Conservation (phyloP, 1,140 invertebrate species). For the Euwallacea fornicatus region DNA sequence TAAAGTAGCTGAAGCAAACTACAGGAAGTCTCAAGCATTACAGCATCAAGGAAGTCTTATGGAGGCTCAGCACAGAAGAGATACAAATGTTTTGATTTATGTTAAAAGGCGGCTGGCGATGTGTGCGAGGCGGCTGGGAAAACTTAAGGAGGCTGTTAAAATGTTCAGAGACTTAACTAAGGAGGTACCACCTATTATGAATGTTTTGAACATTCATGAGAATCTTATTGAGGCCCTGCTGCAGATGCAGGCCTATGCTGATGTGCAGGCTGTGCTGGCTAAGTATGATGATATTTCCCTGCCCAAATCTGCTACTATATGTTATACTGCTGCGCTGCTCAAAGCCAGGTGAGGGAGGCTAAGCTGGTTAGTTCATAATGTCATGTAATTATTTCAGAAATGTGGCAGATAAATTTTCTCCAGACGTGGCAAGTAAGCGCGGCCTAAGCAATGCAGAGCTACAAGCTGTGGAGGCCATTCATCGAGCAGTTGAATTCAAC, state of each 20-base stretch:
- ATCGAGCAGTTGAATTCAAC: constrained; percentile 97
- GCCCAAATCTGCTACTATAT: constrained; percentile 96
- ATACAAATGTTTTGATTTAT: constrained; percentile 95
- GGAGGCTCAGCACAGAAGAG: constrained; percentile 79
- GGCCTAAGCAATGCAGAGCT: constrained; percentile 88
- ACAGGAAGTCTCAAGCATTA: constrained; percentile 77
- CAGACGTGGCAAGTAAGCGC: constrained; percentile 84
- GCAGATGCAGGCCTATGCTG: constrained; percentile 95
- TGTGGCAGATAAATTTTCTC: constrained; percentile 91
- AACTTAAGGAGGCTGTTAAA: constrained; percentile 93
- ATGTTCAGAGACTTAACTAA: constrained; percentile 97
- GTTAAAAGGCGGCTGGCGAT: constrained; percentile 92
- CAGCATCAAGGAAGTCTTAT: constrained; percentile 72
- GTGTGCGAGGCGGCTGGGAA: constrained; percentile 93
- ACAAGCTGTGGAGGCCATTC: constrained; percentile 95
- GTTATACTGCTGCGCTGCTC: constrained; percentile 92
- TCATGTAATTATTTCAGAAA: constrained; percentile 44
- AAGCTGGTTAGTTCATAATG: not conserved
- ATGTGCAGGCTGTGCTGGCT: constrained; percentile 91
- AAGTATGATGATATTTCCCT: constrained; percentile 96
- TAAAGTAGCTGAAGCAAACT: constrained; percentile 85
- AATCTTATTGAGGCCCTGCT: constrained; percentile 95
- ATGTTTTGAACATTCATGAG: constrained; percentile 95
- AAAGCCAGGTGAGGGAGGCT: constrained; percentile 70
- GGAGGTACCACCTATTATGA: constrained; percentile 96